Evolutionary conservation across 53 echinoderm and acorn worm genomes (phyloP).

Genomic region (Actinopyga echinites): DNA sequence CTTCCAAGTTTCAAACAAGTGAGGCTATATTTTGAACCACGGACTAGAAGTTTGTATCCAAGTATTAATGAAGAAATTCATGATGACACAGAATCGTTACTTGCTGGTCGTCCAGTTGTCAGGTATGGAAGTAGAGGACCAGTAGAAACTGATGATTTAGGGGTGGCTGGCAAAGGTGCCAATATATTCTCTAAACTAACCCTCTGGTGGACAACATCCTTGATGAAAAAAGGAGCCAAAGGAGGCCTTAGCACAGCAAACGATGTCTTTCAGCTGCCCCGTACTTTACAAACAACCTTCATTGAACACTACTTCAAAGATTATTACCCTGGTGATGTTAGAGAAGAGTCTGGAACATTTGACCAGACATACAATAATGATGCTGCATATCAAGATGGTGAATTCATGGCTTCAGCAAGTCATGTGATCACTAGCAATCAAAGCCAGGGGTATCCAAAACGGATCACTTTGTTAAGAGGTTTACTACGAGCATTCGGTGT

Average conservation of each 20-base stretch:
- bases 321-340: slow-evolving; percentile 50
- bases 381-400: neutral
- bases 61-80: slow-evolving; percentile 77
- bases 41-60: slow-evolving; percentile 48
- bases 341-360: slow-evolving; percentile 30
- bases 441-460: neutral
- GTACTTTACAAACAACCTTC: slow-evolving; percentile 53
- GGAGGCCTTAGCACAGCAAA: slow-evolving; percentile 66
- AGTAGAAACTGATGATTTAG: slow-evolving; percentile 59
- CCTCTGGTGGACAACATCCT: slow-evolving; percentile 83
- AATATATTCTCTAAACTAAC: slow-evolving; percentile 69
- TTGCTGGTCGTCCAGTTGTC: slow-evolving; percentile 12
- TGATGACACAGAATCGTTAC: slow-evolving; percentile 51
- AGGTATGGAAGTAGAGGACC: slow-evolving; percentile 36
- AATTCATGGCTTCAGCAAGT: slow-evolving; percentile 38
- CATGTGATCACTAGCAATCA: slow-evolving; percentile 23
- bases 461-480: slow-evolving; percentile 62
- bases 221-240: slow-evolving; percentile 86
- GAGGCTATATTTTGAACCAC: slow-evolving; percentile 55
- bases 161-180: slow-evolving; percentile 83
- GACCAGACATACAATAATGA: slow-evolving; percentile 7
- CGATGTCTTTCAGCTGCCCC: slow-evolving; percentile 90
- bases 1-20: slow-evolving; percentile 72
- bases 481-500: slow-evolving; percentile 77
- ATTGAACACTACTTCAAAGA: slow-evolving; percentile 65